Evolutionary conservation across 2,797 vertebrate species (phyloP).

Genomic region (Acestrorhynchus altus): DNA sequence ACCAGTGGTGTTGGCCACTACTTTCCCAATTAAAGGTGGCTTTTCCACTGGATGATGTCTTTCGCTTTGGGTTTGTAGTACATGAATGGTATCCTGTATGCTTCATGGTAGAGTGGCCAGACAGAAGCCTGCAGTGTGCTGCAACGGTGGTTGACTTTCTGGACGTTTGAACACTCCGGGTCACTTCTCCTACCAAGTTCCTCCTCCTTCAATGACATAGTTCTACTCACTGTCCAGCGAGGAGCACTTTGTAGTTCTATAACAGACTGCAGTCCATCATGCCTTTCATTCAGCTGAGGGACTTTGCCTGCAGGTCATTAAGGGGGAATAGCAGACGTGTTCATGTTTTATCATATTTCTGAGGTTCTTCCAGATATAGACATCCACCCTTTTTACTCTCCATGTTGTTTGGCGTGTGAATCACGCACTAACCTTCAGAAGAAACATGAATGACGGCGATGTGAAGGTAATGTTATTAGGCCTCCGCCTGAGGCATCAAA

Average conservation of each 20-base stretch:
- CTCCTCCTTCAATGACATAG: too few species aligned
- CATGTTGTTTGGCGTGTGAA: not conserved
- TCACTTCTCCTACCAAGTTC: too few species aligned
- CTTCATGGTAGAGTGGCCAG: too few species aligned
- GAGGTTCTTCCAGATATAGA: not conserved
- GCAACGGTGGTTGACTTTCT: too few species aligned
- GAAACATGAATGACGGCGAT: not conserved
- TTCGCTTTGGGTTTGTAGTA: too few species aligned
- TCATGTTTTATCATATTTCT: not conserved
- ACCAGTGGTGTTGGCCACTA: not conserved
- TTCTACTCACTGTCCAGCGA: too few species aligned
- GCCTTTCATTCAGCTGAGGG: not conserved
- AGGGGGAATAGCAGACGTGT: not conserved
- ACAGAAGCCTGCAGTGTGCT: too few species aligned
- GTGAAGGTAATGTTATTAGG: not conserved
- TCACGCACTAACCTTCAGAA: not conserved
- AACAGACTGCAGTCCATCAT: not conserved
- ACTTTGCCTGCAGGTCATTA: not conserved
- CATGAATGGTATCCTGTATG: too few species aligned
- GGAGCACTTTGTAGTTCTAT: too few species aligned
- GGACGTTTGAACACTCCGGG: too few species aligned
- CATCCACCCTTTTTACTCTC: not conserved
- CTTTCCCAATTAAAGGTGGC: not conserved
- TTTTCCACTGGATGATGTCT: too few species aligned
- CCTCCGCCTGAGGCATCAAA: too few species aligned